These are phyloP conservation scores for Tichodroma muraria DNA, from an alignment of 2,113 vertebrate genomes.

Conservation along the genomic window DNA sequence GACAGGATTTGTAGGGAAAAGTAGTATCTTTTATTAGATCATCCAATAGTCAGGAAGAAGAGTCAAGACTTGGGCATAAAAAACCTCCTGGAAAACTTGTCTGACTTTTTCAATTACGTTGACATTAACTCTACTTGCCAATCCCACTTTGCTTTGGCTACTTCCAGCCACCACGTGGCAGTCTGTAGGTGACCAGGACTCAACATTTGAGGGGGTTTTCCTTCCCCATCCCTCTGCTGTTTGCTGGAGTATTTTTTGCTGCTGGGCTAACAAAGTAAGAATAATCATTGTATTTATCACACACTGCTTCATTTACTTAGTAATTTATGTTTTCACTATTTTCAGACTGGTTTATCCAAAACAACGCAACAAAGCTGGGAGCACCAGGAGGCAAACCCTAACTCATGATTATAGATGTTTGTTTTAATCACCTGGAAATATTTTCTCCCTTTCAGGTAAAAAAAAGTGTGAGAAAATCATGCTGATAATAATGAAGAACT, in stretches of 20 bases:
- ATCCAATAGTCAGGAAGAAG: not conserved
- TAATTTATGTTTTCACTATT: not conserved
- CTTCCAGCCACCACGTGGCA: not conserved
- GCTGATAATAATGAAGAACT: not conserved
- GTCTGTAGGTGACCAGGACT: not conserved
- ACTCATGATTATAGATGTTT: not conserved
- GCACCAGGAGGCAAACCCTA: not conserved
- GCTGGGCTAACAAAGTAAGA: not conserved
- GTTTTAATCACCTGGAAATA: not conserved
- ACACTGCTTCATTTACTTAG: not conserved
- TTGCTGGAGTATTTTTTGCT: not conserved
- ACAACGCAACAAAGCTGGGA: not conserved
- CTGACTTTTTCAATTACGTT: not conserved
- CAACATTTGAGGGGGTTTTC: not conserved
- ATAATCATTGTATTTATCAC: not conserved
- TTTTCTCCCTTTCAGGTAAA: not conserved
- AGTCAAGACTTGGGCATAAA: constrained; percentile 28
- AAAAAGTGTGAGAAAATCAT: not conserved
- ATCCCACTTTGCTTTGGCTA: not conserved
- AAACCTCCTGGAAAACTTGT: constrained; percentile 13
- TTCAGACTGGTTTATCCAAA: not conserved
- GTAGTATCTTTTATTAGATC: constrained; percentile 49
- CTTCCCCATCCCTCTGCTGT: not conserved
- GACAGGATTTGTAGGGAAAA: constrained; percentile 32
- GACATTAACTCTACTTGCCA: not conserved